Base-by-base conservation (phyloP, 2,797 vertebrate genomes). In the Acrossocheilus wenchowensis region DNA sequence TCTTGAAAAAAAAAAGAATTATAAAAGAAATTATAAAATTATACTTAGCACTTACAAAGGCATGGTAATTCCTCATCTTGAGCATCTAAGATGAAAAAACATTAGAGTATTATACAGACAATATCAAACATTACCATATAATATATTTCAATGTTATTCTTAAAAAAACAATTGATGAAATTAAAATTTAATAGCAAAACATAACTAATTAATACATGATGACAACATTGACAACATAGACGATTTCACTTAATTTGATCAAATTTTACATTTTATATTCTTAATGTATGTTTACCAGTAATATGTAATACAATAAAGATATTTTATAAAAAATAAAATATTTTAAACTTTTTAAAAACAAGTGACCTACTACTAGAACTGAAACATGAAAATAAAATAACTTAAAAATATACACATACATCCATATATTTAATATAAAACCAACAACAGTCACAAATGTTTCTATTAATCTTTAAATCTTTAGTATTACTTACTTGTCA, bases 401-500 rank as follows among this genome's bases (percentile, higher is more conserved):
- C 45, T n/a, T n/a, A 1, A 26, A 45, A 12, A 73, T 73, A 3
- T 69, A 10, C 21, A 21, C 6, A 54, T 54, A 21, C 52, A 57
- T 52, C 34, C 34, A 36, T 36, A 36, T 3, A 10, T 43, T 43
- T 43, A 21, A 60, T 60, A 23, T 60, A 57, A 57, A 57, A 57
- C 21, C 21, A 23, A 23, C 54, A 60, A 60, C 8, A 23, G 23
- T 23, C 54, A 54, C 21, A 57, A 23, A 50, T 23, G 8, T 23
- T 60, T 60, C 57, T 4, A n/a, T n/a, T 12, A n/a, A n/a, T n/a
- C n/a, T n/a, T n/a, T n/a, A 62, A 62, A 39, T 82, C 45, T 5
- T 64, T 17, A 6, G 6, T 30, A 21, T 57, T 71, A 97, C 98
- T 98, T 93, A 99, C 98, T 92, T 71, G 96, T 87, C 87, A 91